Base-by-base conservation (phyloP, 2,888 invertebrate genomes). In the Drosophila fulvimacula region DNA sequence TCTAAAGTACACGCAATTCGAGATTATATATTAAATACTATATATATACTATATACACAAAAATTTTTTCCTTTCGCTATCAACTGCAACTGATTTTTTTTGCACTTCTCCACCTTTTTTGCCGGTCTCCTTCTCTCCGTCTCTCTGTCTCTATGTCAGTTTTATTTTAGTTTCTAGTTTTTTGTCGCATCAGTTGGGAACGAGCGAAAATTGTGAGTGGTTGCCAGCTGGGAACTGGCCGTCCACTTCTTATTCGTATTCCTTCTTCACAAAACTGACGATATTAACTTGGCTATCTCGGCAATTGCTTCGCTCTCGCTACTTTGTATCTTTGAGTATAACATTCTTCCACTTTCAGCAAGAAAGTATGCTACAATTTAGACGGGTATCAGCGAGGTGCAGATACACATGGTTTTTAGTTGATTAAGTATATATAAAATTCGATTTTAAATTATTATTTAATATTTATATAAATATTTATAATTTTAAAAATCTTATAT, bases 1-100 rank as follows among this genome's bases (percentile, higher is more conserved):
- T 60, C 55, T 60, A 73, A 48, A 71, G 77, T 75, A 77, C 77
- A 61, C 51, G 70, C 79, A 73, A 65, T 78, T 60, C 64, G 42
- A 58, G 79, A 78, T 73, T 76, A 68, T 75, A 63, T 32, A 53
- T 53, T 53, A 39, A 39, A 55, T 64, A 56, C 53, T 55, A 46
- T 65, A 52, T 39, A 27, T 27, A 24, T 24, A 24, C 27, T 69
- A 51, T 34, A 24, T 30, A 39, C 21, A 39, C 34, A 46, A 46
- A 64, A 55, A 58, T 61, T 53, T 60, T 48, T 60, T n/a, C 55
- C 58, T 56, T 62, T 66, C 32, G 42, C 57, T 48, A 58, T 58
- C 59, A 59, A 48, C 30, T 51, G 57, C 56, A 52, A 59, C 49
- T 38, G 69, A 59, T 62, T 78, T 69, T 39, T 17, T 32, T 42